Percentiles rank a stretch among this genome's conserved stretches.
Evolutionary conservation across 2,888 invertebrate species (phyloP).

Genomic region (Ochropleura leucogaster): DNA sequence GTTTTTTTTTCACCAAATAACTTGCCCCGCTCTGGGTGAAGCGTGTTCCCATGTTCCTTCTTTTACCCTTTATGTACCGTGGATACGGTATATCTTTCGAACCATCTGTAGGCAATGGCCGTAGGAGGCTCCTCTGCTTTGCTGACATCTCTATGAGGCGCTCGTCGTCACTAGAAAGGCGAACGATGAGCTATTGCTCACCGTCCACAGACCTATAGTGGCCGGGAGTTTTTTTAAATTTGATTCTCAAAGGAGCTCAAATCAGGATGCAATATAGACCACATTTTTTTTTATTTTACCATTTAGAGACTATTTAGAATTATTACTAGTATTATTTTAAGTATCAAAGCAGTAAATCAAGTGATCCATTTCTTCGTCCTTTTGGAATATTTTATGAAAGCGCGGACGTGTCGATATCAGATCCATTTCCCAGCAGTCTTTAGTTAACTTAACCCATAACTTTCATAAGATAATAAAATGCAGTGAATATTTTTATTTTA

Average conservation of each 20-base stretch:
- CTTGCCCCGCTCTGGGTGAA: too few species aligned
- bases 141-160: too few species aligned
- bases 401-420: slow-evolving; percentile 6
- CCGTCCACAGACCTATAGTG: too few species aligned
- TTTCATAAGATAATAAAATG: slow-evolving; percentile 33
- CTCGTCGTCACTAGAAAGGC: too few species aligned
- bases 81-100: too few species aligned
- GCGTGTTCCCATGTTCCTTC: too few species aligned
- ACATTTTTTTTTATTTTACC: neutral
- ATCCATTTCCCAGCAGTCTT: slow-evolving; percentile 4
- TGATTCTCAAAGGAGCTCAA: neutral
- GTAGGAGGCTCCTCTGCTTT: too few species aligned
- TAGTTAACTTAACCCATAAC: slow-evolving; percentile 29
- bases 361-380: slow-evolving; percentile 9
- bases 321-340: neutral
- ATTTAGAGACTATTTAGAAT: neutral
- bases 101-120: too few species aligned
- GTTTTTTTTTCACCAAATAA: neutral
- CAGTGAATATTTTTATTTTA: slow-evolving; percentile 41
- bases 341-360: slow-evolving; percentile 12
- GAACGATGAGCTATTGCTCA: too few species aligned
- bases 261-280: neutral
- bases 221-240: too few species aligned
- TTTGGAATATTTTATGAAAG: slow-evolving; percentile 25
- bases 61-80: too few species aligned